Percentiles rank a stretch among this genome's conserved stretches.
These are phyloP conservation scores for Athetis lepigone DNA, from an alignment of 2,888 invertebrate species.

Conservation along the genomic window DNA sequence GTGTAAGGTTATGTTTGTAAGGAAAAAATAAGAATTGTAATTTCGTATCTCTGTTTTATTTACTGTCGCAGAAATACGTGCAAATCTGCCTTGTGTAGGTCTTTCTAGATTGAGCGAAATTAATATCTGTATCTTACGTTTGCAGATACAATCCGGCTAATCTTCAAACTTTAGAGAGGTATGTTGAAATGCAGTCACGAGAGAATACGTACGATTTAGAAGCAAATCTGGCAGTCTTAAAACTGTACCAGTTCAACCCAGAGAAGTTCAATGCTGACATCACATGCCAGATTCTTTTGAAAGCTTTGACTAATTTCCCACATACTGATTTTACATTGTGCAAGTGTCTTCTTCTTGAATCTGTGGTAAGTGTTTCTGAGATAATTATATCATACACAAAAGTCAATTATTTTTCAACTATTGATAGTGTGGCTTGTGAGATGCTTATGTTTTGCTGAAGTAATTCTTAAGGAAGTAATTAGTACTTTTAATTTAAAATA, in stretches of 20 bases:
- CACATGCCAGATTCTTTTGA: conserved; percentile 97
- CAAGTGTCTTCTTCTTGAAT: conserved; percentile 97
- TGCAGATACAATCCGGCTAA: conserved; percentile 98
- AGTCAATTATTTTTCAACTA: too few relatives aligned
- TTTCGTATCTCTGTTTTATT: too few relatives aligned
- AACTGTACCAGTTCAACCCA: conserved; percentile 99
- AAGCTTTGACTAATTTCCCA: conserved; percentile 98
- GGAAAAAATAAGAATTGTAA: neutral
- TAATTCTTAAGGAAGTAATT: too few relatives aligned
- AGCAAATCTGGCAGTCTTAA: conserved; percentile 98
- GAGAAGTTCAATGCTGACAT: conserved; percentile 95
- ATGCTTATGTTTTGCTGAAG: too few relatives aligned
- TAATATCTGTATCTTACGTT: conserved; percentile 13
- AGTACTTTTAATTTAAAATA: too few relatives aligned
- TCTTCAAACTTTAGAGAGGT: conserved; percentile 96
- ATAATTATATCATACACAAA: neutral
- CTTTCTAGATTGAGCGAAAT: neutral
- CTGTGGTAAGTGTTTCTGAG: conserved; percentile 79
- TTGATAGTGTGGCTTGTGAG: too few relatives aligned
- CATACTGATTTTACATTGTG: conserved; percentile 99
- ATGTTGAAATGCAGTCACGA: conserved; percentile 97
- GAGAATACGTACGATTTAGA: conserved; percentile 99
- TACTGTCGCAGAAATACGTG: neutral
- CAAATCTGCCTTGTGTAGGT: neutral
- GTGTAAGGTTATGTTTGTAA: conserved; percentile 31